Conservation (phyloP, 1,140 invertebrate species). For the Drosophila baimaii region DNA sequence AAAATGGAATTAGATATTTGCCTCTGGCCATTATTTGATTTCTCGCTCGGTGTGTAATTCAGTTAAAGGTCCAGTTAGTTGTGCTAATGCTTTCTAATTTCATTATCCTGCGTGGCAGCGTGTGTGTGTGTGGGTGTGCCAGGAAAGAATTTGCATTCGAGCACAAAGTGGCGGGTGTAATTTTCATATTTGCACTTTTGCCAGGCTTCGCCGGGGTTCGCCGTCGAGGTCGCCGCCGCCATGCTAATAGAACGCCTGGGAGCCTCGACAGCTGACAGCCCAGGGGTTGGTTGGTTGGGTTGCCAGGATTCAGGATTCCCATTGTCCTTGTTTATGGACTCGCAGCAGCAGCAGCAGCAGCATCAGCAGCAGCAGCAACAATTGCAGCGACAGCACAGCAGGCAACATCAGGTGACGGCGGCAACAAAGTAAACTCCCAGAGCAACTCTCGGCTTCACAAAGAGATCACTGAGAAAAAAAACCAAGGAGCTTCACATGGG, state of each 20-base stretch:
- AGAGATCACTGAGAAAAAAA: not conserved
- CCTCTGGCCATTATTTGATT: conserved; percentile 54
- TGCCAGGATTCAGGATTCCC: not conserved
- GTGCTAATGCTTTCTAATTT: conserved; percentile 67
- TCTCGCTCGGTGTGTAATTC: conserved; percentile 43
- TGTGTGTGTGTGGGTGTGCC: not conserved
- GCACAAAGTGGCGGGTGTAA: conserved; percentile 61
- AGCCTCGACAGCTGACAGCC: conserved; percentile 43
- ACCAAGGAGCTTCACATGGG: fast-evolving
- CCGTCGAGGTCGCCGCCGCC: not conserved
- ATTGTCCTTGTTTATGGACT: conserved; percentile 13
- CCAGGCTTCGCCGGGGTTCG: not conserved
- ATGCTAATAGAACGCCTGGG: conserved; percentile 47
- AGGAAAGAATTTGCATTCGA: conserved; percentile 64
- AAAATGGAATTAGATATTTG: conserved; percentile 6
- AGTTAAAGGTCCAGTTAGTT: conserved; percentile 61
- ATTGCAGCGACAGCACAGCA: conserved; percentile 3
- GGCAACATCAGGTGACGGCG: conserved; percentile 18
- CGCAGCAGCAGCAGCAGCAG: conserved; percentile 13
- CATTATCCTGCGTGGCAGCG: conserved; percentile 38
- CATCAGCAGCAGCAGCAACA: not conserved
- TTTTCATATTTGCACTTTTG: conserved; percentile 50
- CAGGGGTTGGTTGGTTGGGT: not conserved
- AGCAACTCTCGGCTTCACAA: not conserved
- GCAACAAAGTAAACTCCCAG: conserved; percentile 6